Conservation (phyloP, 2,797 vertebrate genomes). For the Tadarida brasiliensis region DNA sequence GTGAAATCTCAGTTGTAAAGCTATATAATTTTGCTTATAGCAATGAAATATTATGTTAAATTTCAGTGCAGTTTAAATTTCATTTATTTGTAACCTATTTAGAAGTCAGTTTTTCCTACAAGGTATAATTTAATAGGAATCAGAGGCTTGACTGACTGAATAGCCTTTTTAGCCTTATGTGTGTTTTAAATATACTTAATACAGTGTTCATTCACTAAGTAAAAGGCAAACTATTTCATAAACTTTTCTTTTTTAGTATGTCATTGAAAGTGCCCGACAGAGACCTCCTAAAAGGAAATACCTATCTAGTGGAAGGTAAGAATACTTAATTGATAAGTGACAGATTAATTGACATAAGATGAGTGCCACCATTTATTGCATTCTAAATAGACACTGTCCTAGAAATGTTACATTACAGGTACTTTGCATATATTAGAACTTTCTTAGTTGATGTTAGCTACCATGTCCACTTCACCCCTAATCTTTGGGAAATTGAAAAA, state of each 20-base stretch:
- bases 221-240: constrained; percentile 51
- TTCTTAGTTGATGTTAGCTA: neutral
- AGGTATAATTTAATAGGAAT: neutral
- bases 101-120: neutral
- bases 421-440: neutral
- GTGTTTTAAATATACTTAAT: neutral
- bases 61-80: constrained; percentile 13
- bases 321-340: constrained; percentile 51
- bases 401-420: neutral
- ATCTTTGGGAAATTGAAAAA: neutral
- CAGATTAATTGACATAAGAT: neutral
- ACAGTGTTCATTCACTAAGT: neutral
- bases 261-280: constrained; percentile 99
- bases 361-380: neutral
- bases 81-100: constrained; percentile 11
- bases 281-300: constrained; percentile 96
- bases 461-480: neutral
- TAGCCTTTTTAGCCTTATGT: neutral
- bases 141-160: neutral
- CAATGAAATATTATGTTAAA: constrained; percentile 5
- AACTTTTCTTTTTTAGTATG: constrained; percentile 91
- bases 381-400: neutral
- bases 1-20: neutral
- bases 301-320: constrained; percentile 91
- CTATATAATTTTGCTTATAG: neutral